Base-by-base conservation (phyloP, 1,140 invertebrate species). In the Heterodera carotae region DNA sequence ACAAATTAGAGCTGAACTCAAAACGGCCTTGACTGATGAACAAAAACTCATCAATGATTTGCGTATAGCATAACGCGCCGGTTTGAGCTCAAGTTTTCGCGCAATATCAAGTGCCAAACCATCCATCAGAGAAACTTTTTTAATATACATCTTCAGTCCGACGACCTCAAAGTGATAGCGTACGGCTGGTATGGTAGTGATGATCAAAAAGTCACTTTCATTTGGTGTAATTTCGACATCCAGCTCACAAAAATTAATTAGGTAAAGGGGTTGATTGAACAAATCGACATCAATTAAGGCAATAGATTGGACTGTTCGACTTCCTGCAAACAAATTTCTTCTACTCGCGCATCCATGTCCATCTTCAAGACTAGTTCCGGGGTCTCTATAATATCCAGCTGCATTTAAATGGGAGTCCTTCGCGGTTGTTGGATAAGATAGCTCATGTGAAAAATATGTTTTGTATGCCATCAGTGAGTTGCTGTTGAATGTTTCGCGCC, bases 191-290 rank as follows among this genome's bases (percentile, higher is more conserved):
- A 25, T 10, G 4, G 36, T 10, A 6, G 36, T 10, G 36, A 39
- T 39, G 4, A 39, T 39, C 36, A 39, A 10, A 39, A 39, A 39
- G 10, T 39, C 10, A 39, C 36, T 39, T 4, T 10, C 10, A 10
- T 39, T 39, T 39, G 64, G 64, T 4, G n/a, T 15, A n/a, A 67
- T 67, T 67, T 67, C 64, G 22, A 67, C 36, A 67, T 67, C 64
- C 15, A 67, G 22, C 36, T 67, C 64, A 67, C 64, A 67, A 4
- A 33, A 36, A 36, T 67, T 67, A 22, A 67, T 25, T 15, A 67
- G 36, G n/a, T 67, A 67, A 22, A 67, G 64, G 0, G 64, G 64
- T 0, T 67, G 64, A 25, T 67, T 67, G 6, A 67, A 67, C 1
- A 67, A 36, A 67, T 67, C 64, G 22, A n/a, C 64, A 67, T 67